Conservation (phyloP, 2,888 invertebrate species). For the Bedellia somnulentella region DNA sequence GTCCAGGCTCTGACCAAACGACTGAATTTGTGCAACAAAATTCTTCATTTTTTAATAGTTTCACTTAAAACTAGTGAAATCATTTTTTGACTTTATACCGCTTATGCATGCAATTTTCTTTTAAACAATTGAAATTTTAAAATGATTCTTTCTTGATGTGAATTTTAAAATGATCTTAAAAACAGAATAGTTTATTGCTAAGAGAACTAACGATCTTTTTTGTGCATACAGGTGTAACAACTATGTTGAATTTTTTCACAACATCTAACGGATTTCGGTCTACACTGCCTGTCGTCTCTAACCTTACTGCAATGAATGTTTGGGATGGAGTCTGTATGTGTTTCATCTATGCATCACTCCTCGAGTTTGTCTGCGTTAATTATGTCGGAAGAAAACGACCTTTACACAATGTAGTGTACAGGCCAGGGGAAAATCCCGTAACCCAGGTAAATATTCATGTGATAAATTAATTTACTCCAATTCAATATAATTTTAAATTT, state of each 20-base stretch:
- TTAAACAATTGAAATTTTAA: no score
- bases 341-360: constrained; percentile 91
- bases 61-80: no score
- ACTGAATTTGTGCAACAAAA: no score
- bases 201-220: no score
- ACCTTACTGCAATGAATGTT: constrained; percentile 93
- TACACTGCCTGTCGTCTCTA: constrained; percentile 90
- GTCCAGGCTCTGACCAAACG: no score
- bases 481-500: no score
- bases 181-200: no score
- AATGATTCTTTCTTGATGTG: no score
- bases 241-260: constrained; percentile 98
- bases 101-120: no score
- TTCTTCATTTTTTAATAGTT: no score
- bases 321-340: constrained; percentile 98
- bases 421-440: constrained; percentile 88
- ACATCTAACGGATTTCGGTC: constrained; percentile 91
- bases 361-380: constrained; percentile 94
- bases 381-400: constrained; percentile 91
- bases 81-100: no score
- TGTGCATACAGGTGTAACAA: constrained; percentile 95
- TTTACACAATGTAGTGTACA: constrained; percentile 84
- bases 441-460: constrained; percentile 70
- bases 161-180: no score
- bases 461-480: constrained; percentile 1